A percentile compares a stretch with the other conserved stretches of the same genome.
Conservation (phyloP, 2,888 invertebrate genomes). For the Hydrotaea diabolus region DNA sequence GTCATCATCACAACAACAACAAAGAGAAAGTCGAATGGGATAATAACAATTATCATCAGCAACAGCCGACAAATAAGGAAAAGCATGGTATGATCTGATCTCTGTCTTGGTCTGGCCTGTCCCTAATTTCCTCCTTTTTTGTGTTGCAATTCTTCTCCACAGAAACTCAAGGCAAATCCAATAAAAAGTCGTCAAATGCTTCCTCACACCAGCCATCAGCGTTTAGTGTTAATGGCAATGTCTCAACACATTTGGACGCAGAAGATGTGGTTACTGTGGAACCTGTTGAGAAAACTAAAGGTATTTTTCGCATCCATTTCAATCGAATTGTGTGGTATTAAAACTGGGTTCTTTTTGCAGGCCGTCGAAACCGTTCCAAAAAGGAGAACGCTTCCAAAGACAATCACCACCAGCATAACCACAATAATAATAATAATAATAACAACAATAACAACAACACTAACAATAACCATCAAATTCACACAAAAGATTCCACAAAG, state of each 20-base stretch:
- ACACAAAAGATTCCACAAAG: conserved; percentile 62
- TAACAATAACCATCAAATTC: conserved; percentile 68
- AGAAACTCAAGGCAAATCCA: conserved; percentile 65
- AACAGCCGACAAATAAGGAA: conserved; percentile 69
- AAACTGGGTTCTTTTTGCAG: conserved; percentile 68
- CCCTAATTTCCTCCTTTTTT: too few species aligned
- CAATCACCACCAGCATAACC: conserved; percentile 78
- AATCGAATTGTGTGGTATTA: too few species aligned
- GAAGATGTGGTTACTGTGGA: conserved; percentile 77
- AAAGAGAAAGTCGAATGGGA: conserved; percentile 76
- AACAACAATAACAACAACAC: conserved; percentile 68
- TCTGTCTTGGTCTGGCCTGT: background rate
- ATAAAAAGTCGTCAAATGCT: conserved; percentile 68
- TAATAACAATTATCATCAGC: conserved; percentile 72
- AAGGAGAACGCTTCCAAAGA: conserved; percentile 79
- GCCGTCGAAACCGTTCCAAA: conserved; percentile 80
- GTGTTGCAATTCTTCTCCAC: conserved; percentile 44
- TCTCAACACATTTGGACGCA: conserved; percentile 74
- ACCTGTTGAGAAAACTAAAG: conserved; percentile 77
- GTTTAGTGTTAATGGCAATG: conserved; percentile 76
- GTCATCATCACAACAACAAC: conserved; percentile 71
- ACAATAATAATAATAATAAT: conserved; percentile 68
- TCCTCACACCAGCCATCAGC: conserved; percentile 59
- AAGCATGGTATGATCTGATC: conserved; percentile 69
- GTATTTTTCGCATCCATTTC: conserved; percentile 63